Evolutionary conservation across 1,140 invertebrate genomes (phyloP).

Genomic region (Fopius arisanus): DNA sequence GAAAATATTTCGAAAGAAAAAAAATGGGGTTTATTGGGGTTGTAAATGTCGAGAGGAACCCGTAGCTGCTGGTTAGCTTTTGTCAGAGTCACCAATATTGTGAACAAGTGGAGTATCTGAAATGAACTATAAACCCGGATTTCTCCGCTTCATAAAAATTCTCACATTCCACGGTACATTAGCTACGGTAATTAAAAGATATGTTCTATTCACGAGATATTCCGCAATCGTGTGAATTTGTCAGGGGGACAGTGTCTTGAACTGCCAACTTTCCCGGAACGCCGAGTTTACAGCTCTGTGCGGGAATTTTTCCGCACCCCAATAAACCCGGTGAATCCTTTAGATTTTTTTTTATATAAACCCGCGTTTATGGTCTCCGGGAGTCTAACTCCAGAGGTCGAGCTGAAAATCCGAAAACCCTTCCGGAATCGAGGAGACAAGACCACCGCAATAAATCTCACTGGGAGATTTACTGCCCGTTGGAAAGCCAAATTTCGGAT

Average conservation of each 20-base stretch:
- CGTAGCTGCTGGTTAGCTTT: background rate
- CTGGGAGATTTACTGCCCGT: background rate
- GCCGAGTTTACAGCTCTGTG: background rate
- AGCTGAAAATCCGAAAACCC: background rate
- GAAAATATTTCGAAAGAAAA: background rate
- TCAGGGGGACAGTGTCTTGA: background rate
- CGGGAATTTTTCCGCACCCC: background rate
- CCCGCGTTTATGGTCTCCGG: background rate
- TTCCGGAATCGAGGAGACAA: background rate
- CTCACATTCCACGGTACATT: background rate
- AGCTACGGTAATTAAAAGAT: background rate
- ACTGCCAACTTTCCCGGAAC: background rate
- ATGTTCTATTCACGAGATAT: background rate
- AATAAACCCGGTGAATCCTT: background rate
- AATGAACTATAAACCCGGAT: background rate
- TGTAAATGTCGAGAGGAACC: background rate
- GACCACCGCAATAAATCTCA: background rate
- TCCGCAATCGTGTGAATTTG: background rate
- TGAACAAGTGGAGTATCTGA: background rate
- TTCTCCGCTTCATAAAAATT: background rate
- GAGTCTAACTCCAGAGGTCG: background rate
- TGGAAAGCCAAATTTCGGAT: background rate
- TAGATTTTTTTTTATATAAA: background rate
- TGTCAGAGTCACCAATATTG: background rate
- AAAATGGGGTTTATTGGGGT: background rate